Evolutionary conservation across 2,888 invertebrate species (phyloP), one percentile per base, ranked within the genome.

Genomic region (Torymus tubicola): DNA sequence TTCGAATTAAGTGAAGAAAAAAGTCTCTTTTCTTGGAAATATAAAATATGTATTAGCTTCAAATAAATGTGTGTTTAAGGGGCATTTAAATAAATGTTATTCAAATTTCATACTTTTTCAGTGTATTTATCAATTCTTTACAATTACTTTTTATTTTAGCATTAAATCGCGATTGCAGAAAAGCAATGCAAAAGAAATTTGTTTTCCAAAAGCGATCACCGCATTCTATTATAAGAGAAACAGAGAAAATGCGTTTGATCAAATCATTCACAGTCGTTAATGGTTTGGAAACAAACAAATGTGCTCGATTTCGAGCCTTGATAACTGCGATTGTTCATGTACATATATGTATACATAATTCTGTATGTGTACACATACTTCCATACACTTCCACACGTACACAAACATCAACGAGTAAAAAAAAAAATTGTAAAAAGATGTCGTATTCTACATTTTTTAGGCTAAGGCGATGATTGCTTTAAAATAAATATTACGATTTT

Each of bases 261-360:
- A 21, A 72, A 55, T 60, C 72, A 78, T 67, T 67, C 14, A 55
- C 11, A 14, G 65, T 60, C 61, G 52, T 75, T 67, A 24, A 67
- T 67, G 53, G 61, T 80, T 80, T 80, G 42, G 42, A 60, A 42
- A 8, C 18, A 67, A 67, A 57, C 24, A 67, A 58, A 71, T 5
- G 12, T 63, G 58, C 72, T 78, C 72, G 69, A 79, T 79, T 72
- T 79, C 60, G 60, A 81, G 78, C 61, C 73, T 78, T 80, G 63
- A 76, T 73, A 69, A 76, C 16, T 77, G 50, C 64, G 52, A 73
- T 81, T 82, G 76, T 74, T 80, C 70, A 70, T 77, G 74, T 80
- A 82, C 52, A 80, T 80, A 80, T 61, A 73, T 80, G 73, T 81
- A 81, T 81, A 78, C 80, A 72, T 76, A 72, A 79, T 77, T 81